Evolutionary conservation across 35 echinoderm and acorn worm species (phyloP), one percentile per base, ranked within the genome.

Genomic region (Diadema setosum): DNA sequence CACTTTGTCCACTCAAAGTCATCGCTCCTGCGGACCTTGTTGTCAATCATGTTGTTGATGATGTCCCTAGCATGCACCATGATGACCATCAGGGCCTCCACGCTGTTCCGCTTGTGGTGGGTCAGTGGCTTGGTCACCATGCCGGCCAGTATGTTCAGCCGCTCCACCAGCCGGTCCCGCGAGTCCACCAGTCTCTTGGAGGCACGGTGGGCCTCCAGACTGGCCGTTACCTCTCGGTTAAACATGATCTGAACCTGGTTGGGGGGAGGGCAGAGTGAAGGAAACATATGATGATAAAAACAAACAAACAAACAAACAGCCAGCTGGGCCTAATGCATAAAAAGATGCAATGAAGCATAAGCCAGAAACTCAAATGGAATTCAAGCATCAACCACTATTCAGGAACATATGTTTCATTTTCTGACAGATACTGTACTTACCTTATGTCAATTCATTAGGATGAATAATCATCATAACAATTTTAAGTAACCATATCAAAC

Each of bases 1-100:
- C 64, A 99, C 96, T 87, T 94, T 9, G 87, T 92, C 96, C 96
- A 99, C 73, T 99, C 96, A 99, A 99, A 99, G 65, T 94, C 90
- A 65, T 94, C 96, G 18, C 87, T 87, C 6, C 73, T 85, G 12
- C 82, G 52, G 12, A 94, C 81, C 78, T 99, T 95, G 35, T 70
- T 67, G 23, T 92, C 86, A 73, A 99, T 99, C 44, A 99, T 16
- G n/a, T 70, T 86, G 42, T 92, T 85, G 7, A 99, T 64, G 29
- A 99, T 99, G 39, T 99, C 96, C 31, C 96, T 94, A n/a, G 96
- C 64, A 80, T 99, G 96, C 0, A 99, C 96, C 70, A 94, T 82
- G 42, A 99, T 99, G 64, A 93, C 94, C 49, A 99, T 92, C 2
- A 99, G 70, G n/a, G 96, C 96, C 93, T 99, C 96, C 32, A 99